A percentile compares a stretch with the other conserved stretches of the same genome.
Conservation (phyloP, 2,113 vertebrate species). For the Takifugu flavidus region DNA sequence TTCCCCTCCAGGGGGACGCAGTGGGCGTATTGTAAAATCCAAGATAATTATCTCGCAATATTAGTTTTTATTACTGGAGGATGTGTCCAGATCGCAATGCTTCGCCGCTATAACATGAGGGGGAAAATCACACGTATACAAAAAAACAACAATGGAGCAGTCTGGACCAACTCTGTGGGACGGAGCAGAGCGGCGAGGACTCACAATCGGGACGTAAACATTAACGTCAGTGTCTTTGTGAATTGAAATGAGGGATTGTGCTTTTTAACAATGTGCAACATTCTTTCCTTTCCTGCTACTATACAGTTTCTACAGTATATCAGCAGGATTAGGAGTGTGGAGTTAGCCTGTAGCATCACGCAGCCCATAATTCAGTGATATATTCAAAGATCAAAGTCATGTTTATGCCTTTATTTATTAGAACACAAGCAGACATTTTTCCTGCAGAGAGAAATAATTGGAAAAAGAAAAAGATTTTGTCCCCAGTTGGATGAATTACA, state of each 20-base stretch:
- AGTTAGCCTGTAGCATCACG: neutral
- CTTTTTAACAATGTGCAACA: conserved; percentile 16
- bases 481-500: too few relatives aligned
- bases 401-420: too few relatives aligned
- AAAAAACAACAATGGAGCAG: conserved; percentile 25
- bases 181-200: neutral
- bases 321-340: neutral
- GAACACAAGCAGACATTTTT: too few relatives aligned
- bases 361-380: too few relatives aligned
- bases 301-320: neutral
- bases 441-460: too few relatives aligned
- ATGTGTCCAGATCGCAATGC: conserved; percentile 52
- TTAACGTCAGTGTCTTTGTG: conserved; percentile 3
- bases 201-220: conserved; percentile 14
- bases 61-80: conserved; percentile 72
- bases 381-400: neutral
- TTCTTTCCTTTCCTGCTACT: conserved; percentile 3
- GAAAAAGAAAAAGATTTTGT: too few relatives aligned
- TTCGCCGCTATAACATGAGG: conserved; percentile 28
- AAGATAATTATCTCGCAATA: conserved; percentile 75
- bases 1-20: conserved; percentile 70
- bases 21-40: conserved; percentile 70
- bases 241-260: conserved; percentile 14
- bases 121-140: conserved; percentile 22
- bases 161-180: conserved; percentile 3